phyloP scores from a whole-genome alignment of 2,113 vertebrate genomes.

The Chamaetylas fuelleborni region DNA sequence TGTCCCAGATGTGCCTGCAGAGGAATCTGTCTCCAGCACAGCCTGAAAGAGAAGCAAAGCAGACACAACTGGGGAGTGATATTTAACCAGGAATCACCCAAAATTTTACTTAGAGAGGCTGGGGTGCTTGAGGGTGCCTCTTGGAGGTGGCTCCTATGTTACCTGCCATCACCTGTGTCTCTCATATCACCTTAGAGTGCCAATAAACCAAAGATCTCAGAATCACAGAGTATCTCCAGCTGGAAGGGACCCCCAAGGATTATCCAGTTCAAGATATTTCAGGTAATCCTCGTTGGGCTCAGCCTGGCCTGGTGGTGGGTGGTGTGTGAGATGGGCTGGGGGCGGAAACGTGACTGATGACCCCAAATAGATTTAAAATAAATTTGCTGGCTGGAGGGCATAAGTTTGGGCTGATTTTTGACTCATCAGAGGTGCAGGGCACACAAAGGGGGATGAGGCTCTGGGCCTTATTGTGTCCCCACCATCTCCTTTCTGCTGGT shows the following conservation, averaged over 20 bases:
- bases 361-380: background rate
- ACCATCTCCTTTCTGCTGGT: background rate
- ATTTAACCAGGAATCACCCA: background rate
- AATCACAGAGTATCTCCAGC: background rate
- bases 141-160: background rate
- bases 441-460: conserved; percentile 44
- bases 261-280: background rate
- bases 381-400: accelerated
- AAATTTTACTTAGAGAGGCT: background rate
- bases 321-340: background rate
- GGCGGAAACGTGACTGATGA: accelerated
- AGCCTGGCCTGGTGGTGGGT: background rate
- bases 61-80: background rate
- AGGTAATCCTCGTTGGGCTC: background rate
- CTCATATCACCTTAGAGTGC: background rate
- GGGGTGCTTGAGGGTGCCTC: background rate
- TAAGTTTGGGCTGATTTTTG: background rate
- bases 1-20: background rate
- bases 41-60: background rate
- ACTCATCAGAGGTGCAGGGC: background rate
- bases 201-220: background rate
- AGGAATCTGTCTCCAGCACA: background rate
- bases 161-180: background rate
- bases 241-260: background rate
- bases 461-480: background rate